Conservation (phyloP, 64 coral and sea anemone species). For the Porites australiensis region DNA sequence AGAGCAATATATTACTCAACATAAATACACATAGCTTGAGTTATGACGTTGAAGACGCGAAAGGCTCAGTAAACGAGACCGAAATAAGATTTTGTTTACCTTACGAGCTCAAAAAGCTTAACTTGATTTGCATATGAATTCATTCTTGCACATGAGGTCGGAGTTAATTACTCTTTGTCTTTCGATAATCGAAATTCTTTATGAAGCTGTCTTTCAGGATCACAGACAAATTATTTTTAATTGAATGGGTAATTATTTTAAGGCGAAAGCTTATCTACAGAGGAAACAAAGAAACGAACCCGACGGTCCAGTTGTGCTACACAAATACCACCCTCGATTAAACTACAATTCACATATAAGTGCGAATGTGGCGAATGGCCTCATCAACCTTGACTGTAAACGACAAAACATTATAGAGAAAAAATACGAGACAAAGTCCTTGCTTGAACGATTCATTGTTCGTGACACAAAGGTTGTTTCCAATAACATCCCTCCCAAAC, state of each 20-base stretch:
- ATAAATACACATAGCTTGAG: conserved; percentile 5
- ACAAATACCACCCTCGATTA: background rate
- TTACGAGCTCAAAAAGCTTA: background rate
- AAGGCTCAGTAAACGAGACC: background rate
- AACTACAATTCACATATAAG: background rate
- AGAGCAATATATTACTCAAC: background rate
- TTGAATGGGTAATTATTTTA: conserved; percentile 52
- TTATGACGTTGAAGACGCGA: conserved; percentile 30
- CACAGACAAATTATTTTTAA: conserved; percentile 23
- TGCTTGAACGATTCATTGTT: background rate
- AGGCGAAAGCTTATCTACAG: conserved; percentile 8
- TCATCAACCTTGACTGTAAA: background rate
- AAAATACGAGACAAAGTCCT: background rate
- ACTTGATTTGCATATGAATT: conserved; percentile 28
- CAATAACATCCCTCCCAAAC: background rate
- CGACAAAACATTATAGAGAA: background rate
- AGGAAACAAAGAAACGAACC: conserved; percentile 15
- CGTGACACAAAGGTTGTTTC: background rate
- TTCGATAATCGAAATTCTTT: conserved; percentile 22
- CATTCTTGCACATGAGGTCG: background rate
- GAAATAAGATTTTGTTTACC: conserved; percentile 17
- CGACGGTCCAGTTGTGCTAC: background rate
- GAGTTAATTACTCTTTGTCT: conserved; percentile 42
- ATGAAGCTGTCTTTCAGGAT: conserved; percentile 16
- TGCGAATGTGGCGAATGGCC: background rate